phyloP scores from a whole-genome alignment of 1,140 invertebrate genomes.

The Drosophila quadrilineata region DNA sequence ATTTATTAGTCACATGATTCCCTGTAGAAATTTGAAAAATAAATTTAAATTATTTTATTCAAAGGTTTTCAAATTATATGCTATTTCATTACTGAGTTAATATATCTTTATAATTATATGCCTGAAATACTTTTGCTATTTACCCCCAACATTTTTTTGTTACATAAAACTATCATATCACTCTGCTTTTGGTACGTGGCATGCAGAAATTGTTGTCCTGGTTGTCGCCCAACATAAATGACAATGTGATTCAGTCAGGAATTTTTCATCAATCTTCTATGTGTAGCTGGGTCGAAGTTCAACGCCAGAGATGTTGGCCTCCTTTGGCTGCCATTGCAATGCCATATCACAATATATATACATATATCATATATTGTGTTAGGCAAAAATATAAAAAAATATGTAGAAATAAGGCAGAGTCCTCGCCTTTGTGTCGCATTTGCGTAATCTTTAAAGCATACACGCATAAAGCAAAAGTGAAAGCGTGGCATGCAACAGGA shows the following conservation, averaged over 20 bases:
- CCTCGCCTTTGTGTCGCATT: slow-evolving; percentile 57
- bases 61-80: too few relatives aligned
- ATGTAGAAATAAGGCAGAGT: too few relatives aligned
- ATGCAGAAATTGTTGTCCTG: too few relatives aligned
- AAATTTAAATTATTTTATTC: too few relatives aligned
- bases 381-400: slow-evolving; percentile 33
- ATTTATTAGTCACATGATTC: too few relatives aligned
- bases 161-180: too few relatives aligned
- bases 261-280: slow-evolving; percentile 69
- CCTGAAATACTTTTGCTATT: too few relatives aligned
- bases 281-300: slow-evolving; percentile 15
- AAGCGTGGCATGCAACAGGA: slow-evolving; percentile 61
- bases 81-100: too few relatives aligned
- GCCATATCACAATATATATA: slow-evolving; percentile 42
- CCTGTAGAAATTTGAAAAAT: too few relatives aligned
- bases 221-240: slow-evolving; percentile 9
- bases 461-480: slow-evolving; percentile 46
- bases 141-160: too few relatives aligned
- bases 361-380: not conserved
- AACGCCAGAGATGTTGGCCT: slow-evolving; percentile 3
- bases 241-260: slow-evolving; percentile 38
- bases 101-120: too few relatives aligned
- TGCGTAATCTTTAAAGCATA: slow-evolving; percentile 60
- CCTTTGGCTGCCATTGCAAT: slow-evolving; percentile 9
- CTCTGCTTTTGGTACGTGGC: too few relatives aligned